These are phyloP conservation scores for Micromussa lordhowensis DNA, from an alignment of 92 coral and sea anemone species.

Conservation along the genomic window DNA sequence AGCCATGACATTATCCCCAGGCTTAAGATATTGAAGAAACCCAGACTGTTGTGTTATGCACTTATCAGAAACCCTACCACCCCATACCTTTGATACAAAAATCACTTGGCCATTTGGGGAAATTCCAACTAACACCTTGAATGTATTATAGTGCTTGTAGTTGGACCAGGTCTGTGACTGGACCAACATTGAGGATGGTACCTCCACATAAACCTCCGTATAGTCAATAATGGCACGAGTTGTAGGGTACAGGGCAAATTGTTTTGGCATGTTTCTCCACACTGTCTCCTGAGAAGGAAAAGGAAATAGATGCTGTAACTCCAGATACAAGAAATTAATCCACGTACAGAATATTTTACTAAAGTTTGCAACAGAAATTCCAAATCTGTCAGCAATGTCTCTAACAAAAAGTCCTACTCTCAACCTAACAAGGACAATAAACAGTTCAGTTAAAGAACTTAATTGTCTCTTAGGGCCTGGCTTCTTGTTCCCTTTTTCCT, in stretches of 20 bases:
- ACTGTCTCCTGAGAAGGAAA: slow-evolving; percentile 60
- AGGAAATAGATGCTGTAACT: slow-evolving; percentile 53
- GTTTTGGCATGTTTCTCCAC: slow-evolving; percentile 59
- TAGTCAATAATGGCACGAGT: no score
- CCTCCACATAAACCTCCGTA: slow-evolving; percentile 37
- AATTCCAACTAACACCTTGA: slow-evolving; percentile 19
- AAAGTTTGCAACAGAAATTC: slow-evolving; percentile 51
- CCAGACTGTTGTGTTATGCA: slow-evolving; percentile 60
- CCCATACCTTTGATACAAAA: slow-evolving; percentile 4
- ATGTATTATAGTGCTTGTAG: slow-evolving; percentile 53
- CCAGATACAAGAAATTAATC: slow-evolving; percentile 60
- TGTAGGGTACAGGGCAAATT: no score
- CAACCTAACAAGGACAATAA: slow-evolving; percentile 66
- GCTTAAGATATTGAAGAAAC: slow-evolving; percentile 37
- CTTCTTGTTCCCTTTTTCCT: slow-evolving; percentile 56
- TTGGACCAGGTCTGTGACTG: slow-evolving; percentile 73
- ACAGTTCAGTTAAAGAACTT: slow-evolving; percentile 54
- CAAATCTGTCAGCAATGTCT: slow-evolving; percentile 48
- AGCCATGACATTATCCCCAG: slow-evolving; percentile 73
- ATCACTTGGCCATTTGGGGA: not conserved
- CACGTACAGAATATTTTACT: slow-evolving; percentile 58
- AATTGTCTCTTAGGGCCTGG: slow-evolving; percentile 56
- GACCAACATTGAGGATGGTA: slow-evolving; percentile 66
- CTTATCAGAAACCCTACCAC: slow-evolving; percentile 68
- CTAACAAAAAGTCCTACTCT: slow-evolving; percentile 66